Percentiles rank a stretch among this genome's conserved stretches.
These are phyloP conservation scores for Bryconaethiops microstoma DNA, from an alignment of 2,797 vertebrate genomes.

Conservation along the genomic window DNA sequence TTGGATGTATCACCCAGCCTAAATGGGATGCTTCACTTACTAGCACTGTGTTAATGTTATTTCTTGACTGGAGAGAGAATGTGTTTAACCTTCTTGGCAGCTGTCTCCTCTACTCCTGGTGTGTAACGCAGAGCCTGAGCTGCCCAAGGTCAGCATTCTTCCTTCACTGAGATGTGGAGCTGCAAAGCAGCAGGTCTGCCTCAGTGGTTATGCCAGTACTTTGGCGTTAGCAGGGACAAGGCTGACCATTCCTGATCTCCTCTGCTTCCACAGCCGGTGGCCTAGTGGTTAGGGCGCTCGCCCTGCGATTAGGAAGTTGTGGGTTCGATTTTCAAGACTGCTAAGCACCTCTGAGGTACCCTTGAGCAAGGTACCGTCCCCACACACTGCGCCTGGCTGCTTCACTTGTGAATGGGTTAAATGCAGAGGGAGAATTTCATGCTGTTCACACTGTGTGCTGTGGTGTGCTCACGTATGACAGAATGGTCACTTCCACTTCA, in stretches of 20 bases:
- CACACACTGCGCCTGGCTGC: no score
- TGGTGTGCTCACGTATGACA: no score
- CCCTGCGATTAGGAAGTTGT: no score
- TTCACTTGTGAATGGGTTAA: no score
- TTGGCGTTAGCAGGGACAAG: slow-evolving; percentile 12
- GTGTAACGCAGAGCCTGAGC: slow-evolving; percentile 41
- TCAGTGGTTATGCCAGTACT: slow-evolving; percentile 10
- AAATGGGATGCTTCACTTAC: not conserved
- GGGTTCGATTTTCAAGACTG: no score
- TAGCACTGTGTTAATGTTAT: not conserved
- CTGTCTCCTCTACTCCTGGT: slow-evolving; percentile 3
- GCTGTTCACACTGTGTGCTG: no score
- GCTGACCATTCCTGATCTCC: not conserved
- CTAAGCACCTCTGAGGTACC: no score
- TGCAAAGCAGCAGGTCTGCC: not conserved
- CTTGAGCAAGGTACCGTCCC: no score
- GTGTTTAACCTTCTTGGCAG: not conserved
- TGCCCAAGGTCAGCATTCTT: not conserved
- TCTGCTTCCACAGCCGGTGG: not conserved
- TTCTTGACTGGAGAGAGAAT: slow-evolving; percentile 5
- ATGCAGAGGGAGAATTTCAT: no score
- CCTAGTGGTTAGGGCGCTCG: no score
- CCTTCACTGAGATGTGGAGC: not conserved
- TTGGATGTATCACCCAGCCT: no score
- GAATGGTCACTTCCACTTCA: no score